Evolutionary conservation across 2,797 vertebrate species (phyloP).

Genomic region (Chaunax sp.): DNA sequence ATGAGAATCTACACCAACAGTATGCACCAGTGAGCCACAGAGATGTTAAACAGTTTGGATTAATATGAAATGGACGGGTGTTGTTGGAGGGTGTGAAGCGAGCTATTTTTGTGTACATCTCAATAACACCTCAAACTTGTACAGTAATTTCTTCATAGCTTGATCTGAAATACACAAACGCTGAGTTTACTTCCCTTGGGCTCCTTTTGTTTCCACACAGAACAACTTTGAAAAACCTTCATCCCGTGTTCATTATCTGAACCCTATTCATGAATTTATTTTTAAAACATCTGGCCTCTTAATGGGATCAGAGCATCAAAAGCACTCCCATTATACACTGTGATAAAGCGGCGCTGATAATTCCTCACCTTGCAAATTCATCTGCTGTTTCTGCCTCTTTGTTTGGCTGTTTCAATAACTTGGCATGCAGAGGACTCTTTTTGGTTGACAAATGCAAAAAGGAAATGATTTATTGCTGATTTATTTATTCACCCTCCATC

Average conservation of each 20-base stretch:
- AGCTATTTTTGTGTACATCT: neutral
- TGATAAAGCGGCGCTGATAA: constrained; percentile 77
- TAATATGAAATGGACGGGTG: neutral
- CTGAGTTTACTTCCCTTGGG: constrained; percentile 32
- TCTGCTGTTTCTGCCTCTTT: constrained; percentile 79
- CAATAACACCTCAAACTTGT: constrained; percentile 5
- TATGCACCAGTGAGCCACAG: neutral
- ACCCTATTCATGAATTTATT: constrained; percentile 75
- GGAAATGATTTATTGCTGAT: constrained; percentile 86
- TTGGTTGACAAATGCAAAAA: constrained; percentile 86
- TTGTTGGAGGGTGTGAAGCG: neutral
- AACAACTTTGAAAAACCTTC: constrained; percentile 47
- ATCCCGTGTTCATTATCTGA: constrained; percentile 72
- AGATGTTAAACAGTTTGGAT: neutral
- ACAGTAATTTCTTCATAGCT: neutral
- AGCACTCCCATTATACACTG: constrained; percentile 80
- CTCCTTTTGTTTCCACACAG: constrained; percentile 49
- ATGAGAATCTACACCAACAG: neutral
- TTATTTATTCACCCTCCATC: constrained; percentile 81
- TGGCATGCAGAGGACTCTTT: constrained; percentile 83
- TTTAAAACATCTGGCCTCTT: constrained; percentile 82
- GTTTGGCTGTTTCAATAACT: constrained; percentile 83
- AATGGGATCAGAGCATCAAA: constrained; percentile 81
- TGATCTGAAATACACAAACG: constrained; percentile 29
- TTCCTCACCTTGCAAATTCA: constrained; percentile 80